Evolutionary conservation across 2,797 vertebrate species (phyloP).

Genomic region (Arremon brunneinucha): DNA sequence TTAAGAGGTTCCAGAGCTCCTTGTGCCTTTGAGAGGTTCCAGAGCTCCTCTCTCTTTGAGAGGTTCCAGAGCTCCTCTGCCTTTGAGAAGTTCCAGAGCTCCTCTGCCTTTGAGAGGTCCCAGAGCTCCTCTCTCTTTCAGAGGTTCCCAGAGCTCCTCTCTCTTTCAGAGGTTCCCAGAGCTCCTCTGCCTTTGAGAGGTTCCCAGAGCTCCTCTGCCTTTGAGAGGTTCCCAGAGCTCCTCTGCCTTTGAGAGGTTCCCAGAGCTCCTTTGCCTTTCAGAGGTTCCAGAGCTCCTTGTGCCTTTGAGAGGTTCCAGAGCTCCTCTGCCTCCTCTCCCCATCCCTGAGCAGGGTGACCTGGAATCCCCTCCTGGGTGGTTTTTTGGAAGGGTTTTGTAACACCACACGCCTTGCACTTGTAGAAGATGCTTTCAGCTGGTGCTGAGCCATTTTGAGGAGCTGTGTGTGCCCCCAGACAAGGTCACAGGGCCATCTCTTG

Average conservation of each 20-base stretch:
- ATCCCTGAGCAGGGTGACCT: neutral
- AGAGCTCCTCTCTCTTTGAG: too few relatives aligned
- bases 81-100: too few relatives aligned
- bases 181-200: neutral
- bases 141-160: neutral
- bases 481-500: neutral
- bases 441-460: neutral
- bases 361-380: neutral
- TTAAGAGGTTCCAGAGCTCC: too few relatives aligned
- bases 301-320: too few relatives aligned
- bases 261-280: too few relatives aligned
- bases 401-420: neutral
- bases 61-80: too few relatives aligned
- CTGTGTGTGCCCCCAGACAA: fast-evolving
- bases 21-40: too few relatives aligned
- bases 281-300: too few relatives aligned
- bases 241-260: too few relatives aligned
- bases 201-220: neutral
- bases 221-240: too few relatives aligned
- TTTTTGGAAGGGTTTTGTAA: neutral
- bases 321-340: neutral
- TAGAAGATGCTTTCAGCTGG: neutral
- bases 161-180: neutral
- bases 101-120: neutral
- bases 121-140: neutral